phyloP scores from a whole-genome alignment of 2,797 vertebrate species.

The Argentina silus region DNA sequence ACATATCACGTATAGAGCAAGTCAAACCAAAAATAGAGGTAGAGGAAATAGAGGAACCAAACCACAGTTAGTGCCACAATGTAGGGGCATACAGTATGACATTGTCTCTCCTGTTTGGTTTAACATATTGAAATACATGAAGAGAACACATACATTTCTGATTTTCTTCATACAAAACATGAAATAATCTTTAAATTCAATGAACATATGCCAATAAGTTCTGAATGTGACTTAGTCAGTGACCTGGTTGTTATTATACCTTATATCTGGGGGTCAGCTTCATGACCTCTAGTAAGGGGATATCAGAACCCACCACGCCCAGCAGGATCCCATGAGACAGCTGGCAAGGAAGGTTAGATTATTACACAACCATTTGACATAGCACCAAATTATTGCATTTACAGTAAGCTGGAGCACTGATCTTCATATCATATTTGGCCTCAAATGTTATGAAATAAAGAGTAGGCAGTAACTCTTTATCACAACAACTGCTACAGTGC shows the following conservation, averaged over 20 bases:
- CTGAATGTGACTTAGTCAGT: too few relatives aligned
- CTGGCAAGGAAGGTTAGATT: slow-evolving; percentile 59
- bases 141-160: not conserved
- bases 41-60: not conserved
- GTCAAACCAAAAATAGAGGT: not conserved
- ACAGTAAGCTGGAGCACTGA: too few relatives aligned
- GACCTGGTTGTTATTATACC: slow-evolving; percentile 71
- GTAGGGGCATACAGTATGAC: too few relatives aligned
- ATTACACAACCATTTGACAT: not conserved
- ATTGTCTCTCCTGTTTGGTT: too few relatives aligned
- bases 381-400: too few relatives aligned
- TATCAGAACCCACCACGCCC: slow-evolving; percentile 93
- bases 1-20: not conserved
- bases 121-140: not conserved
- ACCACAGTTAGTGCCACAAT: not conserved
- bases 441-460: too few relatives aligned
- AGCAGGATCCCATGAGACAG: slow-evolving; percentile 94
- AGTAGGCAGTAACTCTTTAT: too few relatives aligned
- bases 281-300: slow-evolving; percentile 91
- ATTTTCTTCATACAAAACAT: too few relatives aligned
- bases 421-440: too few relatives aligned
- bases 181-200: not conserved
- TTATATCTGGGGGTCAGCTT: slow-evolving; percentile 93
- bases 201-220: not conserved
- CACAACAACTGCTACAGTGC: too few relatives aligned